Conservation (phyloP, 1,140 invertebrate genomes). For the Platorchestia sp. region DNA sequence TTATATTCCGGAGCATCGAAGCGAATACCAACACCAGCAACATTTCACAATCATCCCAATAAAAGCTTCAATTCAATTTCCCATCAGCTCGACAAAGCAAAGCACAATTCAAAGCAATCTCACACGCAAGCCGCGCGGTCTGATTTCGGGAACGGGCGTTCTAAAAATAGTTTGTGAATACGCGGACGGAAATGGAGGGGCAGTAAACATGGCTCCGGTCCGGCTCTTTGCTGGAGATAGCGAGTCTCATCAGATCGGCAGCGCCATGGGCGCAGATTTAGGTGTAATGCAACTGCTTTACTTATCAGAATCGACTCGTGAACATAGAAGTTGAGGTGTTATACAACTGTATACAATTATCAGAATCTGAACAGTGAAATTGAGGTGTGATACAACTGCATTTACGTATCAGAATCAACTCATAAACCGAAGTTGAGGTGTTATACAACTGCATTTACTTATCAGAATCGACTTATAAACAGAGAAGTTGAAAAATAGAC, state of each 20-base stretch:
- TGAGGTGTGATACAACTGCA: neutral
- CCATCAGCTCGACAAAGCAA: conserved; percentile 13
- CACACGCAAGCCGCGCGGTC: neutral
- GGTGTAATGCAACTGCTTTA: neutral
- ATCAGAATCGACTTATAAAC: neutral
- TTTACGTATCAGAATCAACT: neutral
- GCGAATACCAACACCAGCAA: neutral
- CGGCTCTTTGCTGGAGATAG: neutral
- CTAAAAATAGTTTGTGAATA: conserved; percentile 20
- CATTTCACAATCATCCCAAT: neutral
- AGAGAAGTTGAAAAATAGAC: neutral
- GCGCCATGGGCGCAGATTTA: neutral
- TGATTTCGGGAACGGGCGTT: conserved; percentile 1
- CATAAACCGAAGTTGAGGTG: too few species aligned
- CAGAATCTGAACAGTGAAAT: too few species aligned
- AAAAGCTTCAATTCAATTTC: conserved; percentile 27
- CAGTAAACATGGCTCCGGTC: neutral
- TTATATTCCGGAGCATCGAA: neutral
- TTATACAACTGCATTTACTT: neutral
- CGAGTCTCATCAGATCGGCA: neutral
- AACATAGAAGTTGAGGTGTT: neutral
- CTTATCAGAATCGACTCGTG: neutral
- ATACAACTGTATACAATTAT: too few species aligned
- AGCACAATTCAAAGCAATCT: conserved; percentile 1
- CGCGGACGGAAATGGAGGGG: conserved; percentile 2